Base-by-base conservation (phyloP, 2,888 invertebrate genomes). In the Neuroscelio doddi region DNA sequence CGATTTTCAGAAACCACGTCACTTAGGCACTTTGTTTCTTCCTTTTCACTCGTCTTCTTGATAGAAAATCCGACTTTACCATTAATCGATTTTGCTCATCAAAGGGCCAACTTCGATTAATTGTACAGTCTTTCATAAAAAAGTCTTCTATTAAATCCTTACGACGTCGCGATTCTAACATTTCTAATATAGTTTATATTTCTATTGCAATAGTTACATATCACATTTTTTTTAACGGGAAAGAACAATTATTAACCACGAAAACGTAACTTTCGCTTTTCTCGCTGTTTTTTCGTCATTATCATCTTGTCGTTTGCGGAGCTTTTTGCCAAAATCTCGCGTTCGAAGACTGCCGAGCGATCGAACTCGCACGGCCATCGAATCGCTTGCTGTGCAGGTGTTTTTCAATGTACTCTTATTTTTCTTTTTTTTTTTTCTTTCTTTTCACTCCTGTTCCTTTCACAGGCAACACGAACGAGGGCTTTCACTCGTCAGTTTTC, bases 201-300 rank as follows among this genome's bases (percentile, higher is more conserved):
- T 80, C 80, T 78, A 80, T 80, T 80, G 80, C 79, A 80, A 80
- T 77, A 79, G 76, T 79, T 79, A 79, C 77, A 80, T 81, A 80
- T 81, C 80, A 80, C 79, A 80, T 77, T 75, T 71, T 76, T 69
- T 69, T 71, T 70, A 66, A 69, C 36, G 72, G 74, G 70, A 71
- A 77, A 76, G 72, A 71, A 61, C 51, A 73, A 51, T 52, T 47
- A 45, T 50, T 45, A 51, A 56, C 26, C 24, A 57, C 45, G 44
- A 64, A 51, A 61, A 67, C 59, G 55, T 51, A 36, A 16, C 42
- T 44, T 36, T 57, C 45, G 24, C 55, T 27, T 21, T 21, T 21
- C 21, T n/a, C n/a, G n/a, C n/a, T n/a, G 21, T 5, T 21, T 21
- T 5, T 32, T 39, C 29, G 21, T 2, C 8, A 21, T 17, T n/a